Percentiles rank a stretch among this genome's conserved stretches.
These are phyloP conservation scores for Pedionomus torquatus DNA, from an alignment of 2,113 vertebrate genomes.

Conservation along the genomic window DNA sequence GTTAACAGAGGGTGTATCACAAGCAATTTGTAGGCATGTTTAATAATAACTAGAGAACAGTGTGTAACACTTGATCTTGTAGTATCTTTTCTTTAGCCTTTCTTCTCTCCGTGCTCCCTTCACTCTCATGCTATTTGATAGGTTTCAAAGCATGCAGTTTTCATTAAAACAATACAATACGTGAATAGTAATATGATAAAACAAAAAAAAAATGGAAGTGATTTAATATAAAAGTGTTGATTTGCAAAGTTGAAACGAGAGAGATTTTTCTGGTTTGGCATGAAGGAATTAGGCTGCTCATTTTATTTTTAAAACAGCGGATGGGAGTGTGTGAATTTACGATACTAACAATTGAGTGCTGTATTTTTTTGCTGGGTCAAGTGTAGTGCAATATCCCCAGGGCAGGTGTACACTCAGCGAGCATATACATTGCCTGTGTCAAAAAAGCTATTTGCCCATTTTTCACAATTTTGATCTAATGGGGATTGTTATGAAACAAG, in stretches of 20 bases:
- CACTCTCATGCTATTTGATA: background rate
- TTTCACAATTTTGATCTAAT: background rate
- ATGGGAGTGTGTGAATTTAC: background rate
- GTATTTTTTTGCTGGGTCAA: conserved; percentile 47
- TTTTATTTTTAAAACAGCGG: background rate
- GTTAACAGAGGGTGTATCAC: background rate
- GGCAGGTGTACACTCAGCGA: background rate
- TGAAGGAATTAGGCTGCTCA: background rate
- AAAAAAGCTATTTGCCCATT: conserved; percentile 18
- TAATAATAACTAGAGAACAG: background rate
- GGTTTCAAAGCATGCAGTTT: background rate
- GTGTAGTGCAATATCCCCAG: background rate
- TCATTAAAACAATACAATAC: background rate
- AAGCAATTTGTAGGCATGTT: background rate
- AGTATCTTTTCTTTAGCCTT: background rate
- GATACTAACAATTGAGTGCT: background rate
- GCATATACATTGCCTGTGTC: background rate
- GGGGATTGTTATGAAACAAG: background rate
- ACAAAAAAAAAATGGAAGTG: background rate
- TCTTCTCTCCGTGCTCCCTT: background rate
- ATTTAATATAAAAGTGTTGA: background rate
- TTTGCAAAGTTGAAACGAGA: background rate
- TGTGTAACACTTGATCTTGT: background rate
- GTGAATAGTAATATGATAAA: background rate
- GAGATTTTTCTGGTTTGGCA: background rate